Base-by-base conservation (phyloP, 2,888 invertebrate species). In the Gryllus longicercus region DNA sequence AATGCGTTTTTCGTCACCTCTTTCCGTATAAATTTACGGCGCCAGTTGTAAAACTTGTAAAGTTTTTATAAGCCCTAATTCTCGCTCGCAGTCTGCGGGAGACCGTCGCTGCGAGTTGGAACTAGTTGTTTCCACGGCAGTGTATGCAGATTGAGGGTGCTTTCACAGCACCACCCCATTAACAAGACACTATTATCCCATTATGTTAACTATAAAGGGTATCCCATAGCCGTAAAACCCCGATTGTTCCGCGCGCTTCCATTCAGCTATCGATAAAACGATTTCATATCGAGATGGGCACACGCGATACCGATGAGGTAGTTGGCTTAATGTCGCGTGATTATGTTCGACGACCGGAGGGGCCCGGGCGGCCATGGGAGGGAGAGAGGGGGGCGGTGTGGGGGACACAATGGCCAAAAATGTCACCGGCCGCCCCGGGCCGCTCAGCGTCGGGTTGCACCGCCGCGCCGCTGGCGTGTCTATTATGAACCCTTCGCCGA, bases 191-290 rank as follows among this genome's bases (percentile, higher is more conserved):
- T n/a, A 63, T 63, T 63, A 63, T 63, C 63, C 63, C 63, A 63
- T 63, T 63, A 63, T 63, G 63, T 63, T 63, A 63, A 63, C 63
- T 63, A 63, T 63, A 63, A 63, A 63, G 63, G 63, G 63, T n/a
- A 63, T 63, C 63, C 63, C 63, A 63, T 63, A 63, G 63, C 63
- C 63, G 63, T 63, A 63, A 63, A 63, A 63, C 63, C 16, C n/a
- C 63, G 63, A 63, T 63, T 63, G 63, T 63, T 63, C 63, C 16
- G 14, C 63, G n/a, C 63, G n/a, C 63, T 63, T 38, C 38, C 38
- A 38, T 38, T 38, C 38, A 38, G 63, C 63, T 18, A 63, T 63
- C 63, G 63, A 63, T 63, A 63, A 63, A 63, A 14, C 16, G n/a
- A 63, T 63, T 63, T 14, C 63, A 63, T 63, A 63, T 63, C 63